Conservation (phyloP, 2,113 vertebrate species). For the Varanus salvator region DNA sequence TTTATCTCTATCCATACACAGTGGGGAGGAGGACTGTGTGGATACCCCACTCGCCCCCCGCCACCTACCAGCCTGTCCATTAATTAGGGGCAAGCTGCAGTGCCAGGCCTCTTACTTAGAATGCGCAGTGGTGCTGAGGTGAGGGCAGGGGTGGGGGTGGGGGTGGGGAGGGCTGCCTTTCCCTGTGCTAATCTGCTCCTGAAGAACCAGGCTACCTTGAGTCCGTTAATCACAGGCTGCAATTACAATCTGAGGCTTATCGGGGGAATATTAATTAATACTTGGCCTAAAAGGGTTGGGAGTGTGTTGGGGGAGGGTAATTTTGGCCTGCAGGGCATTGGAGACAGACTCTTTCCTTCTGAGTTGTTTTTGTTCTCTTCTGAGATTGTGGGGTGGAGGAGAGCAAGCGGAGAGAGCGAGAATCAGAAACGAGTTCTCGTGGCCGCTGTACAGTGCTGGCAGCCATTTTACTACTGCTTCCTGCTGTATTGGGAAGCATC, state of each 20-base stretch:
- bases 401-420: background rate
- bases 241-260: slow-evolving; percentile 81
- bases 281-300: background rate
- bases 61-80: slow-evolving; percentile 68
- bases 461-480: no score
- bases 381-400: no score
- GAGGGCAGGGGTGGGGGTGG: slow-evolving; percentile 46
- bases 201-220: slow-evolving; percentile 77
- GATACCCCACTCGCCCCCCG: slow-evolving; percentile 59
- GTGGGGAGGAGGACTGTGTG: slow-evolving; percentile 44
- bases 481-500: background rate
- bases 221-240: slow-evolving; percentile 85
- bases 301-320: background rate
- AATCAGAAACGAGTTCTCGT: background rate
- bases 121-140: slow-evolving; percentile 76
- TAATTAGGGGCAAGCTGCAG: slow-evolving; percentile 70
- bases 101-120: slow-evolving; percentile 74
- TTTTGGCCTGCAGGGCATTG: background rate
- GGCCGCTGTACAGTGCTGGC: background rate
- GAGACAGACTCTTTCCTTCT: background rate
- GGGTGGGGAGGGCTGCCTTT: slow-evolving; percentile 65
- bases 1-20: background rate
- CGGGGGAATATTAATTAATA: slow-evolving; percentile 79
- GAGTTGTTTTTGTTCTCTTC: background rate
- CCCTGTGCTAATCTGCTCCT: slow-evolving; percentile 82